These are phyloP conservation scores for Nasua narica DNA, from an alignment of 2,797 vertebrate species.

Conservation along the genomic window DNA sequence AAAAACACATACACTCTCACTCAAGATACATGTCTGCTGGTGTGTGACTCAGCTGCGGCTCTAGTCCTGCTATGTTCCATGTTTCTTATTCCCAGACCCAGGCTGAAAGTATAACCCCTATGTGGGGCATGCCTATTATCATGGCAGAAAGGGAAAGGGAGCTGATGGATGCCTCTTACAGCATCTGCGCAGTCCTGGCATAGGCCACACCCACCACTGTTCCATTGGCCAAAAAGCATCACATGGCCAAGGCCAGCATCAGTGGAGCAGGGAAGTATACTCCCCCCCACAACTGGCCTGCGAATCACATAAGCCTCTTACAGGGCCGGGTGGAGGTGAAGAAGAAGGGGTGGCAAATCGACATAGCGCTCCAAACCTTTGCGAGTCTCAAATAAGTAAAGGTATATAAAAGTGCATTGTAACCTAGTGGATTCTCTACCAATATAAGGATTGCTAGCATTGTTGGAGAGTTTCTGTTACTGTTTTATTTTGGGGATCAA, in stretches of 20 bases:
- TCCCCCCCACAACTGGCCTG: neutral
- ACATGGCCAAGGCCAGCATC: neutral
- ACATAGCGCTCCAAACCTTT: neutral
- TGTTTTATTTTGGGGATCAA: slow-evolving; percentile 18
- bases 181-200: neutral
- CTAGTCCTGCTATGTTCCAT: neutral
- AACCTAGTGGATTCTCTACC: neutral
- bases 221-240: neutral
- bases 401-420: neutral
- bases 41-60: neutral
- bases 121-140: neutral
- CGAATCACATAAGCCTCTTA: neutral
- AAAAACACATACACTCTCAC: neutral
- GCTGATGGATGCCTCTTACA: neutral
- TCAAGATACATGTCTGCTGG: neutral
- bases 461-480: neutral
- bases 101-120: neutral
- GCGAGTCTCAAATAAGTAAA: neutral
- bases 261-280: neutral
- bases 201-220: neutral
- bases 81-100: neutral
- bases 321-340: neutral
- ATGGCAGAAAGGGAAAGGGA: neutral
- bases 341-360: neutral
- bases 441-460: neutral